These are phyloP conservation scores for Bergia sp. DNA, from an alignment of 92 coral and sea anemone genomes.

Conservation along the genomic window DNA sequence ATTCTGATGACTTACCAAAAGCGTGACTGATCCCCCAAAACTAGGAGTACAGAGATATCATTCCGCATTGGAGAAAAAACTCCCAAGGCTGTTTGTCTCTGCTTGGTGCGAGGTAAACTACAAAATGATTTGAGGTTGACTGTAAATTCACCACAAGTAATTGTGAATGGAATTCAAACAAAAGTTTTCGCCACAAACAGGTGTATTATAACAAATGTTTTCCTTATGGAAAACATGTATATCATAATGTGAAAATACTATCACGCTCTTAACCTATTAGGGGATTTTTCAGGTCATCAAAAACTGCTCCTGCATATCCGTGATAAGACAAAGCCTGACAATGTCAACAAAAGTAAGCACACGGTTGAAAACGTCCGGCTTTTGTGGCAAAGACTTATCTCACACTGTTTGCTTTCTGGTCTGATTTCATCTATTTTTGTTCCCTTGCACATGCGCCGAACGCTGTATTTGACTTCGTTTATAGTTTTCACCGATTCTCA, in stretches of 20 bases:
- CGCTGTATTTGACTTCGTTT: constrained; percentile 17
- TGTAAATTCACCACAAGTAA: constrained; percentile 4
- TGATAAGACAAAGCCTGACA: constrained; percentile 27
- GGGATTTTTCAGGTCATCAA: constrained; percentile 32
- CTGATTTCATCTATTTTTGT: constrained; percentile 36
- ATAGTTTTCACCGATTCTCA: constrained; percentile 59
- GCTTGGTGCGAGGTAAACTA: constrained; percentile 13
- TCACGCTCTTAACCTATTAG: constrained; percentile 17
- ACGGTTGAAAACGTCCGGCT: constrained; percentile 36
- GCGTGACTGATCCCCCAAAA: neutral
- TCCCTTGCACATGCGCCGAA: constrained; percentile 26
- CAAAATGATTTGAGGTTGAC: constrained; percentile 10
- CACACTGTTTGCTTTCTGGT: constrained; percentile 31
- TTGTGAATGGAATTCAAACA: constrained; percentile 40
- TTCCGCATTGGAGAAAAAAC: neutral
- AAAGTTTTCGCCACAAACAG: constrained; percentile 31
- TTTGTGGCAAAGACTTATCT: constrained; percentile 34
- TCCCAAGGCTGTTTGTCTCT: constrained; percentile 4
- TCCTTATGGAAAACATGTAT: constrained; percentile 17
- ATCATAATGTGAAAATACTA: neutral
- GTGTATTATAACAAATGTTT: constrained; percentile 4
- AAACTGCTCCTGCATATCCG: constrained; percentile 11
- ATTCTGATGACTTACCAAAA: constrained; percentile 11
- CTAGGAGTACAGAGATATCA: neutral
- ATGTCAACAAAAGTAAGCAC: constrained; percentile 15